Conservation (phyloP, 2,888 invertebrate genomes). For the Mesorhabditis belari region DNA sequence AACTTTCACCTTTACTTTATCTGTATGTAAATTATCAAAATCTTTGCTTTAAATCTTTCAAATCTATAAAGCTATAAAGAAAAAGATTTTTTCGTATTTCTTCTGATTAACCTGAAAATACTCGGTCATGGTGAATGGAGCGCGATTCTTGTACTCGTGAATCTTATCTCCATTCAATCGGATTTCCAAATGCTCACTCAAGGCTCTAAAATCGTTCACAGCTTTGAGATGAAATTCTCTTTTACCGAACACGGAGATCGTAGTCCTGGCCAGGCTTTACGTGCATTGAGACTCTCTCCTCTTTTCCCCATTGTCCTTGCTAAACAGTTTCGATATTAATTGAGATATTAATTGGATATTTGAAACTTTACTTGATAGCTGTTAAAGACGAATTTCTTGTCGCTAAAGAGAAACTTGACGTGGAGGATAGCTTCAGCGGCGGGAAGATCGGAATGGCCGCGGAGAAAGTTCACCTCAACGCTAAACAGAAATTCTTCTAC, state of each 20-base stretch:
- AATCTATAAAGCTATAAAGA: too few species aligned
- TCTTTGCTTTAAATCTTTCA: too few species aligned
- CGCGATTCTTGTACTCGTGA: slow-evolving; percentile 42
- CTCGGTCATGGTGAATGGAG: slow-evolving; percentile 36
- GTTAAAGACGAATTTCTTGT: slow-evolving; percentile 45
- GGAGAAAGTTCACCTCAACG: slow-evolving; percentile 27
- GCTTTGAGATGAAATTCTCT: not conserved
- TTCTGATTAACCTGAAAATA: slow-evolving; percentile 38
- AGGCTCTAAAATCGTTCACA: slow-evolving; percentile 16
- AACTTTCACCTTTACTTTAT: too few species aligned
- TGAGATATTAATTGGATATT: too few species aligned
- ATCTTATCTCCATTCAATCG: slow-evolving; percentile 41
- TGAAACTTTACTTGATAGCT: slow-evolving; percentile 19
- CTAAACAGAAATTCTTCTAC: slow-evolving; percentile 9
- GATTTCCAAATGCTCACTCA: slow-evolving; percentile 44
- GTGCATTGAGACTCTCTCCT: slow-evolving; percentile 40
- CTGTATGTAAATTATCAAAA: too few species aligned
- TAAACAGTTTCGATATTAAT: too few species aligned
- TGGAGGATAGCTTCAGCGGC: slow-evolving; percentile 40
- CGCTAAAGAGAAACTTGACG: slow-evolving; percentile 43
- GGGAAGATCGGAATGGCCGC: slow-evolving; percentile 27
- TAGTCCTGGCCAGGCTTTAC: slow-evolving; percentile 41
- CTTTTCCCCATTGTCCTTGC: slow-evolving; percentile 47
- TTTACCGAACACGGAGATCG: slow-evolving; percentile 46
- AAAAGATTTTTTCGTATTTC: too few species aligned